Evolutionary conservation across 2,888 invertebrate genomes (phyloP).

Genomic region (Agrotis exclamationis): DNA sequence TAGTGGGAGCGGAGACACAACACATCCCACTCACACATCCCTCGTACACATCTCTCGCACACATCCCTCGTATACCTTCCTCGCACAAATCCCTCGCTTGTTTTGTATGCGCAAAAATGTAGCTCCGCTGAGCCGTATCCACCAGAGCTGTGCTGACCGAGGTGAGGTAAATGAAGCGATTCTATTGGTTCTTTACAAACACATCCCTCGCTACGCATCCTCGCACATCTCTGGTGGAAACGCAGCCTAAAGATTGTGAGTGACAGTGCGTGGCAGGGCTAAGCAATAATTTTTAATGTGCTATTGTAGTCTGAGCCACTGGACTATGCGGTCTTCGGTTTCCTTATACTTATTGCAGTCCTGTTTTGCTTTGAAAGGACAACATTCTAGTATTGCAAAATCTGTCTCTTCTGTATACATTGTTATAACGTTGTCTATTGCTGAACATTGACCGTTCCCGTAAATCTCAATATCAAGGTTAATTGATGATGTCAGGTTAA

Average conservation of each 20-base stretch:
- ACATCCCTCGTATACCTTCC: no score
- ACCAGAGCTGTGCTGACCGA: no score
- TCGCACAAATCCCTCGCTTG: no score
- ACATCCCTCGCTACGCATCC: no score
- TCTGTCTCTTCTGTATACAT: not conserved
- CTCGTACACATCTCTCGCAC: no score
- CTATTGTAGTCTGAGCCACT: slow-evolving; percentile 54
- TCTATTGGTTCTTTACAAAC: no score
- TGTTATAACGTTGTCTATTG: not conserved
- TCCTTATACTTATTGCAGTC: slow-evolving; percentile 42
- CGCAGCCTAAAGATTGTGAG: slow-evolving; percentile 25
- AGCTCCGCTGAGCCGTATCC: no score
- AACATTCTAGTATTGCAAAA: slow-evolving; percentile 27
- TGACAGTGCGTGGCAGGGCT: slow-evolving; percentile 30
- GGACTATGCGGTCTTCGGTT: slow-evolving; percentile 46
- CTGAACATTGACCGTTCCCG: slow-evolving; percentile 31
- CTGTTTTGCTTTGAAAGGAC: slow-evolving; percentile 9
- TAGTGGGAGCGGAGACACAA: no score
- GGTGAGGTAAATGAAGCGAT: no score
- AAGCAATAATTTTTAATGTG: slow-evolving; percentile 47
- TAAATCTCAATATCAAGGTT: slow-evolving; percentile 28
- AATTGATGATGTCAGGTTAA: slow-evolving; percentile 26
- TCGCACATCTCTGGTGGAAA: no score
- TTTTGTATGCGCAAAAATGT: no score
- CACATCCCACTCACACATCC: no score